These are phyloP conservation scores for Haliaeetus vocifer DNA, from an alignment of 2,797 vertebrate species.

Conservation along the genomic window DNA sequence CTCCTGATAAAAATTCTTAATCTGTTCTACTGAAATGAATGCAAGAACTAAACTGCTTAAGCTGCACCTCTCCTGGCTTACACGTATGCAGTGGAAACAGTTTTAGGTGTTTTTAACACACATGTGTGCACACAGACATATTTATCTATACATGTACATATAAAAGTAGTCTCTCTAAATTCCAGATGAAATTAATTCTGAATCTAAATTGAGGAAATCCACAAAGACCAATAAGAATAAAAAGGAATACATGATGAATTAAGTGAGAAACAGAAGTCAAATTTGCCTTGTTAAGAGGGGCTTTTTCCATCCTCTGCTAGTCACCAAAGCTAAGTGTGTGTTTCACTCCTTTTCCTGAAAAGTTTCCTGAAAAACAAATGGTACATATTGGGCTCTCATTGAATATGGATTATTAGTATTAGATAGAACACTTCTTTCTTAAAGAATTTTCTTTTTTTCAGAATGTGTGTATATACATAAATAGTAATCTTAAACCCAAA, in stretches of 20 bases:
- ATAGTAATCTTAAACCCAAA: background rate
- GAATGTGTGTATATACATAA: background rate
- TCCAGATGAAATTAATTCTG: background rate
- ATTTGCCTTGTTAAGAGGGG: background rate
- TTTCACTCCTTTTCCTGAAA: background rate
- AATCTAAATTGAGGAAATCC: background rate
- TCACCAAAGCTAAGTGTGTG: background rate
- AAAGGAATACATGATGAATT: background rate
- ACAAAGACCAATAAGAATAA: background rate
- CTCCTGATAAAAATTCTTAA: background rate
- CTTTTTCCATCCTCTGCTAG: background rate
- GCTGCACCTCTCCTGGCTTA: background rate
- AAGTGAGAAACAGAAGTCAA: background rate
- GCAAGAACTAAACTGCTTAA: background rate
- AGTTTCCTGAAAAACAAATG: background rate
- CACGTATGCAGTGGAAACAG: background rate
- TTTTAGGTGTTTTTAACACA: background rate
- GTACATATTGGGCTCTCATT: background rate
- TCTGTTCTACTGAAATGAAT: background rate
- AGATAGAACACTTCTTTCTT: background rate
- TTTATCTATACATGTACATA: background rate
- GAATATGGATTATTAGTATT: background rate
- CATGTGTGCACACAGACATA: accelerated
- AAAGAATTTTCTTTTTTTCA: background rate
- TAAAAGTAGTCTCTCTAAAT: background rate